Evolutionary conservation across 2,797 vertebrate genomes (phyloP).

Genomic region (Pteropus rufus): DNA sequence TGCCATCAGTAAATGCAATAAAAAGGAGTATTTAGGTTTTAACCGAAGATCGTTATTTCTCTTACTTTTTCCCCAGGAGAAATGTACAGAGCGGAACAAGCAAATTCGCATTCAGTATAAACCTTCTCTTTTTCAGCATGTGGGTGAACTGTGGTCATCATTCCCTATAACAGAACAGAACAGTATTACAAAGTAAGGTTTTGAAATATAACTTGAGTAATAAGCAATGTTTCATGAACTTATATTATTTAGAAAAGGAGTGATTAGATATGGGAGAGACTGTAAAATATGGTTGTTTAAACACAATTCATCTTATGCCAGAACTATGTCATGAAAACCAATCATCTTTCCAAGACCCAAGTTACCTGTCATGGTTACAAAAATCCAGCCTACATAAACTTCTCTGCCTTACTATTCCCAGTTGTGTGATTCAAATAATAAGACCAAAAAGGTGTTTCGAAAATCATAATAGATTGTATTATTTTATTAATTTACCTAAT

Average conservation of each 20-base stretch:
- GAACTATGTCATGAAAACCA: not conserved
- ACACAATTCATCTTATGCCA: not conserved
- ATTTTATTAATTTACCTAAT: not conserved
- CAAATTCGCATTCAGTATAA: constrained; percentile 83
- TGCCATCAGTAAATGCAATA: not conserved
- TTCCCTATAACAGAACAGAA: constrained; percentile 86
- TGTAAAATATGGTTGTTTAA: not conserved
- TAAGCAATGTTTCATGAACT: not conserved
- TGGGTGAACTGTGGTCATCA: constrained; percentile 88
- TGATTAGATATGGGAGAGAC: not conserved
- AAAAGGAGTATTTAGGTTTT: not conserved
- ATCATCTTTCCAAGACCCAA: not conserved
- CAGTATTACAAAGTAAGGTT: constrained; percentile 88
- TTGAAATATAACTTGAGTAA: constrained; percentile 2
- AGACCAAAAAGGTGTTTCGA: not conserved
- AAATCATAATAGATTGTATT: not conserved
- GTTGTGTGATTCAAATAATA: not conserved
- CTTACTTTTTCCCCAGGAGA: constrained; percentile 83
- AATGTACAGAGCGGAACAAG: constrained; percentile 85
- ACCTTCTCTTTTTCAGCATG: constrained; percentile 93
- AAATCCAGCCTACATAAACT: not conserved
- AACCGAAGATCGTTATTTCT: constrained; percentile 40
- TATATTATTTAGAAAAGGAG: not conserved
- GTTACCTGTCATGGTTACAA: not conserved
- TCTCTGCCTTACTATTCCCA: not conserved